Base-by-base conservation (phyloP, 2,888 invertebrate species). In the Cerastis leucographa region DNA sequence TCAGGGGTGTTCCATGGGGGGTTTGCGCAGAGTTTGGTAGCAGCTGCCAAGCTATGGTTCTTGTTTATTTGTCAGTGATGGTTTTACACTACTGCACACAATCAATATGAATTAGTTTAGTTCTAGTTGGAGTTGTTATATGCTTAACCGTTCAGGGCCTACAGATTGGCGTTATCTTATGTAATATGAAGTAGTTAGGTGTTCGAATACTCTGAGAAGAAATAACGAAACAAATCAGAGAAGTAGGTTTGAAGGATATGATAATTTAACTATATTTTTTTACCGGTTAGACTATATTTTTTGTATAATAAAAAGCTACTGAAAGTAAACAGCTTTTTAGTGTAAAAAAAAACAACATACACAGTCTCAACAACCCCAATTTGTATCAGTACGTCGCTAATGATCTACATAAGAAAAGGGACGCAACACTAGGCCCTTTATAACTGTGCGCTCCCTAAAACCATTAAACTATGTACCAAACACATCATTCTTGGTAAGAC, bases 331-430 rank as follows among this genome's bases (percentile, higher is more conserved):
- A 11, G 2, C 5, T 29, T 49, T 2, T 7, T 42, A 5, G 17
- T 14, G 25, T 22, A 51, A 35, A 61, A 62, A 40, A 8, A 44
- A 40, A 11, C 7, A 69, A 69, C 7, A 40, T 22, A 61, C 29
- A 65, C 19, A 19, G 17, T 42, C 49, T 5, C 0, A 61, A 25
- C 11, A 4, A 8, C 4, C 35, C 35, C 0, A 62, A 54, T 29
- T 51, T 11, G 59, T 51, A 51, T 71, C 3, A 35, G 19, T 19
- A 25, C 11, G 8, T 46, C 51, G 12, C 70, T 56, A 77, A 64
- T 76, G 44, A 35, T 35, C 14, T 42, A 71, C 12, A 49, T 35
- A 44, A n/a, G 56, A 51, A 74, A 69, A 35, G 9, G 40, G n/a
- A 2, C 29, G 14, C 14, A 22, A 9, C 56, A 44, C 2, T 51